Evolutionary conservation across 2,888 invertebrate genomes (phyloP), one percentile per base, ranked within the genome.

Genomic region (Volucella inanis): DNA sequence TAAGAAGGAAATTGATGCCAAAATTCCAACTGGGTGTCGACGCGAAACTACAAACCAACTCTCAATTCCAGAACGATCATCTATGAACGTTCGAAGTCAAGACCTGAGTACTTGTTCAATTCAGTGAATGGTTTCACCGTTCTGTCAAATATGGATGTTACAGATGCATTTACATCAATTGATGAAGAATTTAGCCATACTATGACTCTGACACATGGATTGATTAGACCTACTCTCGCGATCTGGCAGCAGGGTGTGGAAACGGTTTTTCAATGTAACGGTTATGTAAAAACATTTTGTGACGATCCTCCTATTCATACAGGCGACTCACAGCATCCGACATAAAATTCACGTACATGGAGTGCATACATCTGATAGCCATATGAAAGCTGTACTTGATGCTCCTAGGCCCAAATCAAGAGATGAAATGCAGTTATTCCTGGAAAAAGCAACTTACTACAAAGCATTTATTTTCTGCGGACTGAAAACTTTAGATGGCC

Each of bases 11-110:
- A 80, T 67, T 11, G 78, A 71, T 18, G 49, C 38, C 11, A 78
- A 65, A 41, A 64, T 50, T 82, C 78, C 2, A 67, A 83, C 18
- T 79, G 79, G 84, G 70, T 79, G 10, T 84, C 84, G 41, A 84
- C 64, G 14, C 72, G 67, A 8, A 83, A 81, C 64, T 81, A 81
- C 45, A 81, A 76, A 31, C 70, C 75, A 47, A 81, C 75, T 8
- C 39, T 81, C 10, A 76, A 76, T 68, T 64, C 81, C 12, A 38
- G 65, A 59, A 78, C 78, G 22, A 52, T 77, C 31, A 83, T 83
- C 18, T 77, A 78, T 59, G 83, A 78, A 64, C 76, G 64, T 47
- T 65, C 65, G n/a, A 79, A 65, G n/a, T 54, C 59, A 49, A 52
- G 18, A 64, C 52, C 59, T n/a, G 61, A 74, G 47, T 54, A 67